Percentiles rank a stretch among this genome's conserved stretches.
These are phyloP conservation scores for Lagopus muta DNA, from an alignment of 2,113 vertebrate species.

Conservation along the genomic window DNA sequence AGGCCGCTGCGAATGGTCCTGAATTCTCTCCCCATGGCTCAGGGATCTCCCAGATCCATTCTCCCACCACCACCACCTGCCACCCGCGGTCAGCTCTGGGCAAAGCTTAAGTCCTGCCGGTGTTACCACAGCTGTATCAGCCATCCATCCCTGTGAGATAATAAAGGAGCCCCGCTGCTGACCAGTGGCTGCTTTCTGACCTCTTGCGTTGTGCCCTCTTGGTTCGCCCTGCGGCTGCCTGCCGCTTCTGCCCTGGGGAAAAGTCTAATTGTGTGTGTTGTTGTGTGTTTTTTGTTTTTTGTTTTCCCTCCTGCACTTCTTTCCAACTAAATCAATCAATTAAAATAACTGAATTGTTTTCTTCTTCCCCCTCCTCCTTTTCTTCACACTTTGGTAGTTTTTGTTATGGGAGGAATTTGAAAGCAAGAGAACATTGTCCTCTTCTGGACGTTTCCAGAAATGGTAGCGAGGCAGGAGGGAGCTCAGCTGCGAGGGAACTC, in stretches of 20 bases:
- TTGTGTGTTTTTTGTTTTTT: too few species aligned
- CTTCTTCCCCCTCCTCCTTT: not conserved
- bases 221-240: not conserved
- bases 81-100: not conserved
- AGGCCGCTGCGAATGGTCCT: not conserved
- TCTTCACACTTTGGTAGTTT: not conserved
- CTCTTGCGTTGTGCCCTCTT: not conserved
- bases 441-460: too few species aligned
- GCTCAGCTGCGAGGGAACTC: too few species aligned
- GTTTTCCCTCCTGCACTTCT: not conserved
- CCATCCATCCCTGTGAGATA: conserved; percentile 17
- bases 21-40: conserved; percentile 20
- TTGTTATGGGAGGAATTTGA: too few species aligned
- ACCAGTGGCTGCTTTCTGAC: conserved; percentile 11
- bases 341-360: conserved; percentile 6
- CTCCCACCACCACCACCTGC: not conserved
- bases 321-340: not conserved
- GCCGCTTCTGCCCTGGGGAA: not conserved
- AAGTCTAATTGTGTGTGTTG: too few species aligned
- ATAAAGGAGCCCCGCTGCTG: conserved; percentile 51
- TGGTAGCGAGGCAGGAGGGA: too few species aligned
- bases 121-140: conserved; percentile 6
- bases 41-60: conserved; percentile 31
- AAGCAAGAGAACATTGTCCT: too few species aligned
- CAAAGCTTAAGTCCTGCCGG: conserved; percentile 55